Evolutionary conservation across 2,797 vertebrate species (phyloP).

Genomic region (Dendrocincla fuliginosa): DNA sequence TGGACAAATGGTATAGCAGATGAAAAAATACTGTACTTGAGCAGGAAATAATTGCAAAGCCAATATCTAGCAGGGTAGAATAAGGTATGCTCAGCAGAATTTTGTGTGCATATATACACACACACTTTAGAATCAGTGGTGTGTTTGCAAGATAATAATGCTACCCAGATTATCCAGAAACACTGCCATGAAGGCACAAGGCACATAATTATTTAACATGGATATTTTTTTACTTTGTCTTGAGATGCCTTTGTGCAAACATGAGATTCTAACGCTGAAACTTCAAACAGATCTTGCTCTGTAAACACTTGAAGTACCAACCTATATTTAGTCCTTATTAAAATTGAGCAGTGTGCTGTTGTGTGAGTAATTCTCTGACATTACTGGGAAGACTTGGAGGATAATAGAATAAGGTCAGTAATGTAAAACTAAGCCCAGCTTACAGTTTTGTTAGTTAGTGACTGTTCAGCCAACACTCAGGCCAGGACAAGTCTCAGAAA

Average conservation of each 20-base stretch:
- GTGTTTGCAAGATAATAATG: neutral
- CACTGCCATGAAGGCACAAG: neutral
- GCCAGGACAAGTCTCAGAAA: neutral
- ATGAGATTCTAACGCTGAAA: neutral
- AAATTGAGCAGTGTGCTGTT: slow-evolving; percentile 35
- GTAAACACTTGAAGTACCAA: slow-evolving; percentile 9
- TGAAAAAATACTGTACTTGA: neutral
- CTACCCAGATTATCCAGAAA: neutral
- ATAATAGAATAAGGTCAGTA: slow-evolving; percentile 9
- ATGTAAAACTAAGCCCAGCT: neutral
- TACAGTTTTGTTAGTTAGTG: neutral
- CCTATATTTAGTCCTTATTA: slow-evolving; percentile 57
- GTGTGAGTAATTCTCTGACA: slow-evolving; percentile 33
- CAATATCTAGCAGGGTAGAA: neutral
- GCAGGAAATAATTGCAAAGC: neutral
- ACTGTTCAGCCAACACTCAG: neutral
- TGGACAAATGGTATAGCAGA: neutral
- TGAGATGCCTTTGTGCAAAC: slow-evolving; percentile 32
- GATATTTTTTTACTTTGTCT: slow-evolving; percentile 48
- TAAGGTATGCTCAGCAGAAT: neutral
- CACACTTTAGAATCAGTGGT: neutral
- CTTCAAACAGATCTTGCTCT: slow-evolving; percentile 14
- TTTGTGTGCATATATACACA: neutral
- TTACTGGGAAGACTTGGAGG: neutral
- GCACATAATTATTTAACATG: neutral